Evolutionary conservation across 2,113 vertebrate genomes (phyloP).

Genomic region (Odontesthes bonariensis): DNA sequence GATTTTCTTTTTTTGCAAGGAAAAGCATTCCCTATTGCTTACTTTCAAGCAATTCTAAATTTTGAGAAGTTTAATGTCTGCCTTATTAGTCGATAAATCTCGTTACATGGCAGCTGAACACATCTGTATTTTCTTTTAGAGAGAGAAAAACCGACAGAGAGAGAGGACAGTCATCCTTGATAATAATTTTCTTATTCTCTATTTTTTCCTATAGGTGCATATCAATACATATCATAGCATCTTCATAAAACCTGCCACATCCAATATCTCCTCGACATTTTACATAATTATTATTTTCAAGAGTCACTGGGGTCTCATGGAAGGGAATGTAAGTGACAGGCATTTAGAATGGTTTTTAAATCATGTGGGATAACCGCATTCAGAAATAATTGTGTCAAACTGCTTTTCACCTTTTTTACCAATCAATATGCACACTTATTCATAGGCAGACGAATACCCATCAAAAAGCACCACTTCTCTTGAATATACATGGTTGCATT

Average conservation of each 20-base stretch:
- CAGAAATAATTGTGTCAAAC: constrained; percentile 87
- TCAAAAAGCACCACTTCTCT: constrained; percentile 82
- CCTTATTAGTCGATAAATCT: constrained; percentile 7
- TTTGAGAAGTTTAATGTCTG: constrained; percentile 28
- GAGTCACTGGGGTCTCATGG: constrained; percentile 80
- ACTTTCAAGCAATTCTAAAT: neutral
- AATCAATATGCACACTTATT: constrained; percentile 86
- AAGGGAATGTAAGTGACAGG: constrained; percentile 84
- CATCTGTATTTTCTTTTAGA: constrained; percentile 20
- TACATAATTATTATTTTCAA: constrained; percentile 87
- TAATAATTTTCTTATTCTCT: constrained; percentile 69
- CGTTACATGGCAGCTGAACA: neutral
- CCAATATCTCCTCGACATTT: constrained; percentile 82
- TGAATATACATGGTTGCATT: constrained; percentile 88
- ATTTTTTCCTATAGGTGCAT: constrained; percentile 76
- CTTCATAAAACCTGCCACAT: constrained; percentile 72
- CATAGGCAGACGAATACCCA: constrained; percentile 79
- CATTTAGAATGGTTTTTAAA: constrained; percentile 86
- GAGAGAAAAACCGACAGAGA: constrained; percentile 4
- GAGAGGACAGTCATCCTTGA: constrained; percentile 44
- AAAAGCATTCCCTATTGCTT: neutral
- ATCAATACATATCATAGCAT: constrained; percentile 71
- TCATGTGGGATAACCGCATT: constrained; percentile 81
- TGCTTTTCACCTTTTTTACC: constrained; percentile 85
- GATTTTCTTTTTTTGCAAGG: constrained; percentile 14